A percentile compares a stretch with the other conserved stretches of the same genome.
phyloP scores from a whole-genome alignment of 2,113 vertebrate genomes.

The Ageneiosus marmoratus region DNA sequence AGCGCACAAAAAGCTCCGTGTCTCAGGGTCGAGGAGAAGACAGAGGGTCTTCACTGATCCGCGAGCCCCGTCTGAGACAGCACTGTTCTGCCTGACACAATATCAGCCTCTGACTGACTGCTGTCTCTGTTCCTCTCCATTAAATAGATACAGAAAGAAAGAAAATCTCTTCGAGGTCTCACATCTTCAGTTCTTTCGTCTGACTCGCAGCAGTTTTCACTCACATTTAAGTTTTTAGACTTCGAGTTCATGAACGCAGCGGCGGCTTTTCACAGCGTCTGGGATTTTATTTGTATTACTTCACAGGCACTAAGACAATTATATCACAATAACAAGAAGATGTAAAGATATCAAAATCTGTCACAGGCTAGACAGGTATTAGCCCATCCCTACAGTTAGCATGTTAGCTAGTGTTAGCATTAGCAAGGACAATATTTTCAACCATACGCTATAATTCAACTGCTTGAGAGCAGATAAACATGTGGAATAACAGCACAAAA shows the following conservation, averaged over 20 bases:
- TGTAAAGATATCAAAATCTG: too few species aligned
- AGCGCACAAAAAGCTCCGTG: constrained; percentile 41
- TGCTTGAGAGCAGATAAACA: too few species aligned
- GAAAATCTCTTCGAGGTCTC: not conserved
- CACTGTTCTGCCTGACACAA: constrained; percentile 35
- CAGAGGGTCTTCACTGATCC: constrained; percentile 41
- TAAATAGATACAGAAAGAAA: not conserved
- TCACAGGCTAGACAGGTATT: too few species aligned
- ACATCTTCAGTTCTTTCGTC: not conserved
- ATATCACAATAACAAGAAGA: too few species aligned
- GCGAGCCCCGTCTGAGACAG: constrained; percentile 20
- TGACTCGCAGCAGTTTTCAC: not conserved
- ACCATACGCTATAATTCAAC: too few species aligned
- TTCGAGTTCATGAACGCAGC: not conserved
- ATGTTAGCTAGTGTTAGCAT: too few species aligned
- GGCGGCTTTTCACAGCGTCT: not conserved
- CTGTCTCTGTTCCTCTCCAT: constrained; percentile 26
- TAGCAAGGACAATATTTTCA: too few species aligned
- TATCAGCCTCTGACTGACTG: constrained; percentile 33
- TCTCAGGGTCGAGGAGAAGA: constrained; percentile 29
- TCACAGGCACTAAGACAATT: too few species aligned
- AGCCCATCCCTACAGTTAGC: too few species aligned
- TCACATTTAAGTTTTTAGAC: too few species aligned
- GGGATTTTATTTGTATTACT: too few species aligned
- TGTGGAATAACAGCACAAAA: too few species aligned